Evolutionary conservation across 2,797 vertebrate species (phyloP).

Genomic region (Smutsia temminckii): DNA sequence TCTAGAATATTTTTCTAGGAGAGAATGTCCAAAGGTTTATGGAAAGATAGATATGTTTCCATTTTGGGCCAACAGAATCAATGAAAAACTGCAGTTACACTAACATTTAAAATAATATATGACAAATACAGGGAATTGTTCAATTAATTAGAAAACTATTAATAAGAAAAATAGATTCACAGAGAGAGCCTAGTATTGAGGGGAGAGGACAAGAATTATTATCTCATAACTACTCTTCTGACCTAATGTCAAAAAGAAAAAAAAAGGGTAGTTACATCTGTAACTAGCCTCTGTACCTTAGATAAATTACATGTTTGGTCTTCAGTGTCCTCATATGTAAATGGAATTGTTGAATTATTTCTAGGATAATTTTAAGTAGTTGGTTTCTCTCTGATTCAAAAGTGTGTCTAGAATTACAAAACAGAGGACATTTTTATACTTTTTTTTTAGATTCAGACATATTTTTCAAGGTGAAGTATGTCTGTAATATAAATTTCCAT

Average conservation of each 20-base stretch:
- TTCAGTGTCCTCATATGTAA: background rate
- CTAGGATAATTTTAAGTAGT: constrained; percentile 25
- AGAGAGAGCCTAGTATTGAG: background rate
- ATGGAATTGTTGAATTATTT: background rate
- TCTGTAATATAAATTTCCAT: constrained; percentile 45
- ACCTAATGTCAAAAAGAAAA: background rate
- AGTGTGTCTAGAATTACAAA: constrained; percentile 43
- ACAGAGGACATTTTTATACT: constrained; percentile 18
- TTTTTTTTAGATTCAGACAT: background rate
- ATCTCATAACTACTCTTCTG: background rate
- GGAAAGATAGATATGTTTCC: background rate
- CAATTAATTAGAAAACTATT: constrained; percentile 7
- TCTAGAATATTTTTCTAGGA: constrained; percentile 39
- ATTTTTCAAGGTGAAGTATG: constrained; percentile 23
- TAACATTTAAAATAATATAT: background rate
- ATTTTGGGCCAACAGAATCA: background rate
- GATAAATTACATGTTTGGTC: background rate
- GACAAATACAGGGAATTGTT: background rate
- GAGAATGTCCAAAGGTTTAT: background rate
- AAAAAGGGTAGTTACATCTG: background rate
- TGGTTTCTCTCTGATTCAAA: constrained; percentile 43
- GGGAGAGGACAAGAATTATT: background rate
- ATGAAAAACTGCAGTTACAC: background rate
- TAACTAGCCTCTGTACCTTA: background rate
- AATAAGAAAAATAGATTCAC: background rate